These are phyloP conservation scores for Cacatua alba DNA, from an alignment of 2,113 vertebrate genomes.

Conservation along the genomic window DNA sequence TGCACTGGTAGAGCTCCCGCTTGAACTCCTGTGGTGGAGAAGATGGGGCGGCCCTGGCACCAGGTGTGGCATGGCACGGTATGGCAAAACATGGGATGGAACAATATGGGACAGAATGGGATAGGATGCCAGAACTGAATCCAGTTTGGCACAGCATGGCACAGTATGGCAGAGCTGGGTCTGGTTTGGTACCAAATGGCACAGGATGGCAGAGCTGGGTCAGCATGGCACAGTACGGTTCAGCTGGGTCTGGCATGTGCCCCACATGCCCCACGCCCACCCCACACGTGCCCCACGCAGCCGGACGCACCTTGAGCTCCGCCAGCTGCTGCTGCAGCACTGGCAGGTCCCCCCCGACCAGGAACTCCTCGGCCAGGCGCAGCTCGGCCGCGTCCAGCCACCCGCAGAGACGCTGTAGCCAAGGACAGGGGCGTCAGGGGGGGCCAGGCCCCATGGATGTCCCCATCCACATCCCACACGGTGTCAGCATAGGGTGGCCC, in stretches of 20 bases:
- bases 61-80: rapidly evolving
- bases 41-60: neutral
- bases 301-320: slow-evolving; percentile 78
- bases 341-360: slow-evolving; percentile 79
- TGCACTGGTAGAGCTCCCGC: slow-evolving; percentile 87
- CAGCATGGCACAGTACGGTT: neutral
- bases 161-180: too few relatives aligned
- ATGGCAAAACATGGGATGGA: neutral
- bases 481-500: neutral
- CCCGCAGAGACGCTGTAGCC: slow-evolving; percentile 71
- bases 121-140: neutral
- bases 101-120: neutral
- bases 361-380: slow-evolving; percentile 79
- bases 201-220: neutral
- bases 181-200: too few relatives aligned
- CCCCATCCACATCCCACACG: neutral
- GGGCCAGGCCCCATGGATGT: too few relatives aligned
- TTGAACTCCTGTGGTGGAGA: slow-evolving; percentile 82
- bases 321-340: slow-evolving; percentile 84
- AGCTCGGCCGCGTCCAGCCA: slow-evolving; percentile 85
- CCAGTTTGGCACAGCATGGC: rapidly evolving
- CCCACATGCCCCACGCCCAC: too few relatives aligned
- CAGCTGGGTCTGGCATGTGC: neutral
- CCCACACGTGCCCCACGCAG: too few relatives aligned
- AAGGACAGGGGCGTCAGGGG: neutral